phyloP scores from a whole-genome alignment of 2,113 vertebrate genomes.

The Edolisoma coerulescens region DNA sequence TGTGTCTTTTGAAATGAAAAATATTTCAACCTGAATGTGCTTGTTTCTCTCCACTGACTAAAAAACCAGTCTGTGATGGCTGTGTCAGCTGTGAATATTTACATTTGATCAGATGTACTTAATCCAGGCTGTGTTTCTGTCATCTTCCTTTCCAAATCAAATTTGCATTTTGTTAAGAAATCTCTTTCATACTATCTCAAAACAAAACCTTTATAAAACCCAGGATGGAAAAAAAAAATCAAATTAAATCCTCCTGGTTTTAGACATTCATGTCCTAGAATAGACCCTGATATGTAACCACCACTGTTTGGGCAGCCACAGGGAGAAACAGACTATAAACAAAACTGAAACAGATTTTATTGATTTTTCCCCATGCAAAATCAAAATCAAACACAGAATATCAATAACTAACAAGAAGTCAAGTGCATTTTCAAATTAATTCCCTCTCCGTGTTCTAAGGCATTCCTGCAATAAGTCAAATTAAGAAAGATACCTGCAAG shows the following conservation, averaged over 20 bases:
- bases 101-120: conserved; percentile 11
- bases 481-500: conserved; percentile 1
- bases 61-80: background rate
- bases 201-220: background rate
- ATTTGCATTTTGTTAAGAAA: background rate
- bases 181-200: background rate
- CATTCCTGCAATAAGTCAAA: background rate
- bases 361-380: conserved; percentile 56
- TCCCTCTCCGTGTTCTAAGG: background rate
- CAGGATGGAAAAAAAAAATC: background rate
- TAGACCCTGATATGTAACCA: conserved; percentile 30
- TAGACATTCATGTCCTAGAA: background rate
- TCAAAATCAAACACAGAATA: conserved; percentile 46
- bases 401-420: conserved; percentile 43
- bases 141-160: background rate
- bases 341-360: conserved; percentile 54
- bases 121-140: background rate
- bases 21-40: background rate
- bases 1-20: background rate
- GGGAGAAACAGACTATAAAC: conserved; percentile 42
- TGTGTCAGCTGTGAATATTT: background rate
- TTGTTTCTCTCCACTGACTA: background rate
- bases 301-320: background rate
- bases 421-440: conserved; percentile 34
- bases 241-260: background rate